These are phyloP conservation scores for Eristalinus sepulchralis DNA, from an alignment of 2,888 invertebrate species.

Conservation along the genomic window DNA sequence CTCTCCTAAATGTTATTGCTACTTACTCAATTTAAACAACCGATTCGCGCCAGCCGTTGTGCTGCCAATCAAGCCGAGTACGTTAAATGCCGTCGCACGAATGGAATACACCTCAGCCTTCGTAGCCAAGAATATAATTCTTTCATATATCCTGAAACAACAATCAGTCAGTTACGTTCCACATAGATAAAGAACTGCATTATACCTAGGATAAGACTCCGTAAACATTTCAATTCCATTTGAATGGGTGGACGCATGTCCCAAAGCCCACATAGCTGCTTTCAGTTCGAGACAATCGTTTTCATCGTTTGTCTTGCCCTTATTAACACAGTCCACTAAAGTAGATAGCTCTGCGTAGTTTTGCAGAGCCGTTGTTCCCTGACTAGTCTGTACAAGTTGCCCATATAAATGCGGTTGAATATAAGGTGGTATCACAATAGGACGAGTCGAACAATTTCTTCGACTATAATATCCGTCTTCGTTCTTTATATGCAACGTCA, in stretches of 20 bases:
- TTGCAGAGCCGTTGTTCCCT: slow-evolving; percentile 79
- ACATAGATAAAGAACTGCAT: neutral
- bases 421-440: slow-evolving; percentile 82
- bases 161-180: neutral
- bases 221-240: slow-evolving; percentile 89
- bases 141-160: slow-evolving; percentile 78
- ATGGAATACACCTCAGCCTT: slow-evolving; percentile 92
- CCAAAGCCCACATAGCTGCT: slow-evolving; percentile 93
- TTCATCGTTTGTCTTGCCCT: slow-evolving; percentile 84
- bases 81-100: slow-evolving; percentile 94
- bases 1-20: too few species aligned
- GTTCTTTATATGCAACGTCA: slow-evolving; percentile 91
- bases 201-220: slow-evolving; percentile 77
- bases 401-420: slow-evolving; percentile 90
- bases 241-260: slow-evolving; percentile 90
- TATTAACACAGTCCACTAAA: slow-evolving; percentile 77
- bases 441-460: slow-evolving; percentile 84
- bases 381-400: slow-evolving; percentile 88
- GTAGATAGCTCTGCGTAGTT: slow-evolving; percentile 77
- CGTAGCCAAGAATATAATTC: slow-evolving; percentile 86
- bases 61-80: slow-evolving; percentile 89
- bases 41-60: slow-evolving; percentile 92
- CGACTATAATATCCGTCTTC: slow-evolving; percentile 89
- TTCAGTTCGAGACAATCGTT: slow-evolving; percentile 90
- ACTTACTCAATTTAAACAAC: slow-evolving; percentile 86